These are phyloP conservation scores for Collichthys lucidus DNA, from an alignment of 2,113 vertebrate species.

Conservation along the genomic window DNA sequence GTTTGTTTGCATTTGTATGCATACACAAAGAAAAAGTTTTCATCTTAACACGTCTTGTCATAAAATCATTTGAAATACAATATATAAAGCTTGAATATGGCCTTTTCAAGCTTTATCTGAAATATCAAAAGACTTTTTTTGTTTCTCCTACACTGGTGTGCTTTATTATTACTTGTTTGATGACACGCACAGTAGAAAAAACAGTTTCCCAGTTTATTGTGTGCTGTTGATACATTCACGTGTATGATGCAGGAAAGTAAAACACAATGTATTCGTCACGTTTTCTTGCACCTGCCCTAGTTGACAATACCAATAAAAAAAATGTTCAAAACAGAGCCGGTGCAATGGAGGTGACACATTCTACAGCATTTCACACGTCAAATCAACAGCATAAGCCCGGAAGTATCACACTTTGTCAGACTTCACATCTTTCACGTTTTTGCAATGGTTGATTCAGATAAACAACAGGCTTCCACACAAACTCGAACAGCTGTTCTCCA, in stretches of 20 bases:
- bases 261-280: background rate
- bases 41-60: background rate
- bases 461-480: conserved; percentile 14
- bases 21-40: conserved; percentile 5
- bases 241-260: background rate
- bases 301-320: conserved; percentile 5
- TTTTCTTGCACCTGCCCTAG: conserved; percentile 12
- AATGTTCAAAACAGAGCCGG: conserved; percentile 7
- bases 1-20: conserved; percentile 20
- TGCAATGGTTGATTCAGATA: background rate
- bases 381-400: conserved; percentile 32
- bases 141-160: background rate
- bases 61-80: background rate
- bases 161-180: background rate
- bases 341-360: conserved; percentile 20
- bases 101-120: background rate
- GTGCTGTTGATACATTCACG: background rate
- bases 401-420: conserved; percentile 38
- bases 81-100: too few relatives aligned
- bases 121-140: background rate
- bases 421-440: conserved; percentile 26
- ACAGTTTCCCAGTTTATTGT: background rate
- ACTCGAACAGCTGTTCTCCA: background rate
- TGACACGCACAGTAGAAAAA: background rate
- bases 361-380: conserved; percentile 45